These are phyloP conservation scores for Sus cebifrons DNA, from an alignment of 2,797 vertebrate genomes.

Conservation along the genomic window DNA sequence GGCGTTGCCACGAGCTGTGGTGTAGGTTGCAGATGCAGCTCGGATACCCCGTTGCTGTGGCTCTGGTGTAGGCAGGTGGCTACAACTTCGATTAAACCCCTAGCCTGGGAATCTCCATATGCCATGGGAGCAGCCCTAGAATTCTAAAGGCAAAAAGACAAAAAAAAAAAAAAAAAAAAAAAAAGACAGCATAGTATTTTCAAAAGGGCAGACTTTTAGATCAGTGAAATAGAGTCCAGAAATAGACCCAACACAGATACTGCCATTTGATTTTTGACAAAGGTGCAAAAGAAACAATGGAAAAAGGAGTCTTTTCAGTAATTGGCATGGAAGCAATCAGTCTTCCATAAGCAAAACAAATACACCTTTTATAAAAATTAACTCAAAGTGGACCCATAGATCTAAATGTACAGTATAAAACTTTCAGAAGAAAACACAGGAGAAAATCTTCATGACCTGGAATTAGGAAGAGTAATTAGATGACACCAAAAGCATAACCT, in stretches of 20 bases:
- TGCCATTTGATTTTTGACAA: not conserved
- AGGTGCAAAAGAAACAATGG: not conserved
- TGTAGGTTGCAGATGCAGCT: no score
- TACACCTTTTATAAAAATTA: not conserved
- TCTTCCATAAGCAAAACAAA: not conserved
- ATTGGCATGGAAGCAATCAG: not conserved
- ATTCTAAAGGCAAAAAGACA: no score
- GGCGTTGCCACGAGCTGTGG: no score
- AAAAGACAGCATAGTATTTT: not conserved
- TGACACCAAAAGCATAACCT: not conserved
- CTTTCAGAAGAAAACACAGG: slow-evolving; percentile 34
- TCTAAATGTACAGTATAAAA: not conserved
- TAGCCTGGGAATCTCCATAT: no score
- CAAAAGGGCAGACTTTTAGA: not conserved
- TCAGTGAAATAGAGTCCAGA: not conserved
- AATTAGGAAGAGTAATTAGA: not conserved
- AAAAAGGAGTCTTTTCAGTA: not conserved
- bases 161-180: not conserved
- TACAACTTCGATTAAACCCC: no score
- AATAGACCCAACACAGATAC: not conserved
- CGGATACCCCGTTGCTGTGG: no score
- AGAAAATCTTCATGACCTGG: not conserved
- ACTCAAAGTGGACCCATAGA: not conserved
- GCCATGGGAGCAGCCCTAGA: no score
- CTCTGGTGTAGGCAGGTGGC: no score